Percentiles rank a stretch among this genome's conserved stretches.
phyloP scores from a whole-genome alignment of 2,888 invertebrate species.

The Phrixothrix hirtus region DNA sequence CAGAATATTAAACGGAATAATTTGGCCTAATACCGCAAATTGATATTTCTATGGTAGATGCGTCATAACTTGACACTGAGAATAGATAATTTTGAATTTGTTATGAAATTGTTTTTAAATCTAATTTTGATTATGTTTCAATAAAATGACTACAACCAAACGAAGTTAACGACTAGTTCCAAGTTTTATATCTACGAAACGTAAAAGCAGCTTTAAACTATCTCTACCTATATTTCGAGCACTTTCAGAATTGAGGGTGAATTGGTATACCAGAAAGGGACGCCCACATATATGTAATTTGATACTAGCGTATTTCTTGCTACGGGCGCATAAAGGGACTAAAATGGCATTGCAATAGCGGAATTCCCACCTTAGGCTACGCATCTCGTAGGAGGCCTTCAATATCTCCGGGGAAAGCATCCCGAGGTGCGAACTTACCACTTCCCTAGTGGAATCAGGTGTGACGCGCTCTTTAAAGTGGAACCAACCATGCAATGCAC shows the following conservation, averaged over 20 bases:
- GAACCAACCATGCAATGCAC: constrained; percentile 41
- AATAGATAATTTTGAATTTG: no score
- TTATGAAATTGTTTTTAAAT: no score
- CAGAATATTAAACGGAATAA: no score
- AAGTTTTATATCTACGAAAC: not conserved
- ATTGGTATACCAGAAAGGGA: not conserved
- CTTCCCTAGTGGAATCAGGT: constrained; percentile 39
- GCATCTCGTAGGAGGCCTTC: constrained; percentile 26
- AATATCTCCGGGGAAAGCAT: constrained; percentile 27
- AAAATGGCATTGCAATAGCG: constrained; percentile 25
- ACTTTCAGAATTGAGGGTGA: not conserved
- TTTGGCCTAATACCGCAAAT: no score
- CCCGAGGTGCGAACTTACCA: constrained; percentile 36
- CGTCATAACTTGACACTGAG: no score
- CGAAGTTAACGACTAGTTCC: no score
- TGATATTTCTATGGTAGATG: no score
- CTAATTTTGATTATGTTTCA: no score
- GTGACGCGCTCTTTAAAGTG: constrained; percentile 43
- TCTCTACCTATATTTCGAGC: not conserved
- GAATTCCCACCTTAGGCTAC: constrained; percentile 20
- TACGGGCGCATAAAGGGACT: constrained; percentile 12
- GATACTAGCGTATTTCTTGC: constrained; percentile 10
- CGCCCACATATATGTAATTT: constrained; percentile 11
- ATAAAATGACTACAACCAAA: no score
- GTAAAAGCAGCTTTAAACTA: not conserved